These are phyloP conservation scores for Danaus chrysippus DNA, from an alignment of 2,888 invertebrate species.

Conservation along the genomic window DNA sequence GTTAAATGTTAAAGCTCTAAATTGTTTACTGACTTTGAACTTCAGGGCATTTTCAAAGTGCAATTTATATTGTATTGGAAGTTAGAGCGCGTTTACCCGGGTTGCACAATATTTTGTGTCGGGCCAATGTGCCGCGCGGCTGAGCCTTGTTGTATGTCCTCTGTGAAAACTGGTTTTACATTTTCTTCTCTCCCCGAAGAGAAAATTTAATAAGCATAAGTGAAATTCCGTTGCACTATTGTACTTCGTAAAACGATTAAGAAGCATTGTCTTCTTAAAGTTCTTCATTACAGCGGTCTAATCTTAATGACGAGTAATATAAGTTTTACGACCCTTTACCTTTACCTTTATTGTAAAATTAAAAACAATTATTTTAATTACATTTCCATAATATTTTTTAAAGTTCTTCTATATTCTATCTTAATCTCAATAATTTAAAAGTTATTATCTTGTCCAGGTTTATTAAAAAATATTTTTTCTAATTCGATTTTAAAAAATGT, in stretches of 20 bases:
- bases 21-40: slow-evolving; percentile 58
- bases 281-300: not conserved
- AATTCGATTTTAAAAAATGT: too few relatives aligned
- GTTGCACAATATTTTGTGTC: slow-evolving; percentile 70
- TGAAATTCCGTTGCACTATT: slow-evolving; percentile 48
- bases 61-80: slow-evolving; percentile 79
- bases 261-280: slow-evolving; percentile 39
- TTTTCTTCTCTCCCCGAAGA: slow-evolving; percentile 52
- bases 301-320: not conserved
- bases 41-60: slow-evolving; percentile 73
- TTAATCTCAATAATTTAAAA: too few relatives aligned
- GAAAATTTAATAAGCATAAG: slow-evolving; percentile 62
- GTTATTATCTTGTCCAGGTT: too few relatives aligned
- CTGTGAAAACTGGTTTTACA: slow-evolving; percentile 51
- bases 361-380: too few relatives aligned
- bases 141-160: slow-evolving; percentile 54
- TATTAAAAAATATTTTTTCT: too few relatives aligned
- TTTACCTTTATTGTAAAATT: not conserved
- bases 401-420: too few relatives aligned
- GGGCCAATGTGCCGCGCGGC: slow-evolving; percentile 60
- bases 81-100: slow-evolving; percentile 64
- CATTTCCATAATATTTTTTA: too few relatives aligned
- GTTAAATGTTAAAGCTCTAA: slow-evolving; percentile 55
- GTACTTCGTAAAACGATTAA: slow-evolving; percentile 46
- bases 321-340: not conserved